A percentile compares a stretch with the other conserved stretches of the same genome.
These are phyloP conservation scores for Perca flavescens DNA, from an alignment of 2,113 vertebrate species.

Conservation along the genomic window DNA sequence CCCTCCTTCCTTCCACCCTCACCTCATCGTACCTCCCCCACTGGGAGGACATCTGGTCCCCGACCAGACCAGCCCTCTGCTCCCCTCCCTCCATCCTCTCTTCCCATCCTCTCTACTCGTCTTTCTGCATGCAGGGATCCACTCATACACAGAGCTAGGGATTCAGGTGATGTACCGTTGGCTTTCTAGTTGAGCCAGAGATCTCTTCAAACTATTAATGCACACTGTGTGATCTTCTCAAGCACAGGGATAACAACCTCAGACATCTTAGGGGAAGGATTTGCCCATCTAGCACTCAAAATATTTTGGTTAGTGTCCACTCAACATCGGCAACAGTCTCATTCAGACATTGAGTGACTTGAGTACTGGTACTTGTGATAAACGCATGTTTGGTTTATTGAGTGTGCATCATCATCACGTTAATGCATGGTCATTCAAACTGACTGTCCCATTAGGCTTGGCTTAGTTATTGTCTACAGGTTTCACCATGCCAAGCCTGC, in stretches of 20 bases:
- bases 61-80: slow-evolving; percentile 76
- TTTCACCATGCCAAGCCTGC: slow-evolving; percentile 53
- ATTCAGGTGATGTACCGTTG: slow-evolving; percentile 57
- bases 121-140: slow-evolving; percentile 62
- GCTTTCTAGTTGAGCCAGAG: slow-evolving; percentile 40
- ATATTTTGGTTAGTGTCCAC: slow-evolving; percentile 28
- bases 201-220: slow-evolving; percentile 50
- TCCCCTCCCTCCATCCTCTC: slow-evolving; percentile 38
- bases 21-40: slow-evolving; percentile 77
- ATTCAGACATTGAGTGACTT: not conserved
- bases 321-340: slow-evolving; percentile 16
- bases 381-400: slow-evolving; percentile 20
- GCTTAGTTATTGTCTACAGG: slow-evolving; percentile 65
- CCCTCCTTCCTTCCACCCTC: slow-evolving; percentile 70
- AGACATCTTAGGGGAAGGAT: slow-evolving; percentile 36
- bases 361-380: slow-evolving; percentile 1
- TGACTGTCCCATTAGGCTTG: slow-evolving; percentile 46
- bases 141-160: slow-evolving; percentile 52
- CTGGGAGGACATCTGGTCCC: slow-evolving; percentile 86
- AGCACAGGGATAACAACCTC: slow-evolving; percentile 32
- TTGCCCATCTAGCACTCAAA: slow-evolving; percentile 5
- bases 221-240: slow-evolving; percentile 12
- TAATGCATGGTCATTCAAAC: slow-evolving; percentile 46
- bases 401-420: slow-evolving; percentile 24
- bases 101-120: slow-evolving; percentile 56